Base-by-base conservation (phyloP, 2,113 vertebrate genomes). In the Myiopsitta monachus region DNA sequence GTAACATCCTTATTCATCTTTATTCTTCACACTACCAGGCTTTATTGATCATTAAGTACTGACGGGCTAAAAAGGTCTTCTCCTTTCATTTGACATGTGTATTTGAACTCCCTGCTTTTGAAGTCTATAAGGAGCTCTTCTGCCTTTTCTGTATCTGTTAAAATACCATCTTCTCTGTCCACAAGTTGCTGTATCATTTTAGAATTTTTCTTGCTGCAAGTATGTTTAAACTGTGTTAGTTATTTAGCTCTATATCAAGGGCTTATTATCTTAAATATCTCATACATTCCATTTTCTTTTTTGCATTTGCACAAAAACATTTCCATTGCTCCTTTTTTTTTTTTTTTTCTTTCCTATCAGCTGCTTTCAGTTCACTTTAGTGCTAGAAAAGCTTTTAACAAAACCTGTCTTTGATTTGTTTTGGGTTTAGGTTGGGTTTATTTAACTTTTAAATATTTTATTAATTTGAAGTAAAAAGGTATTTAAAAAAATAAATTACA, bases 381-480 rank as follows among this genome's bases (percentile, higher is more conserved):
- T 74, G 16, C 6, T 6, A 88, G 33, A 4, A 61, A 61, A 75
- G 7, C n/a, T 54, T 91, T 68, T 69, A 79, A 17, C 3, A 19
- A 55, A 68, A 82, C 6, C 15, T 5, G 2, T 23, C 31, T 79
- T 21, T 70, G 4, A 46, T 85, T 55, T 55, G 1, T 11, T 54
- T 63, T 15, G 11, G 4, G 8, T 63, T 90, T 41, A 9, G 0
- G 1, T 22, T 59, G 18, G 8, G 2, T 1, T 11, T 39, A 17
- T 41, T 41, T 30, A 21, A n/a, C 38, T 78, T 81, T 55, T 1
- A 49, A 59, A 21, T 43, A 55, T 52, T 84, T 18, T 64, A 76
- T 44, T 73, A 68, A 63, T 87, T 78, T 59, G 63, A 83, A 72
- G 3, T 31, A 62, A 27, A 77, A 68, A 67, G 14, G 39, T 4